Evolutionary conservation across 2,888 invertebrate species (phyloP), one percentile per base, ranked within the genome.

Genomic region (Drosophila emarginata): DNA sequence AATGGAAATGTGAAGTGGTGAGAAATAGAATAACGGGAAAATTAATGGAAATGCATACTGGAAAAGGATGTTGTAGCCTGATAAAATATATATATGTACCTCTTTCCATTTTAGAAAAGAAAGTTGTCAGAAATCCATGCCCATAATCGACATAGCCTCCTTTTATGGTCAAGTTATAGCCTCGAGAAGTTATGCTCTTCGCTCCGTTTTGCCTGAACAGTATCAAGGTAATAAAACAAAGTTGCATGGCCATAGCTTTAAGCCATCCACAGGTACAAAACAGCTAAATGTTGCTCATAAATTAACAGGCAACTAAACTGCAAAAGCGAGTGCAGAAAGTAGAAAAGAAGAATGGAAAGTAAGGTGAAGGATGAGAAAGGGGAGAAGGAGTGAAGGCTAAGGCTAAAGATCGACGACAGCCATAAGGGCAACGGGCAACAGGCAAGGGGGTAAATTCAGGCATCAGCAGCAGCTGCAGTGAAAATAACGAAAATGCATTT

Each of bases 401-500:
- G 71, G 74, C 75, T 74, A 74, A 70, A 74, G 75, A 65, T 65
- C 66, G 71, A 62, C 71, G 66, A 65, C 64, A 62, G 59, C 70
- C 57, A 73, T 74, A 74, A 32, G 32, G 40, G n/a, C 37, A n/a
- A 37, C 37, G 68, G 74, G 64, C 73, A 69, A 74, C 73, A 74
- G 64, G 57, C 66, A 37, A 37, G 32, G 28, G 60, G 18, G 52
- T 54, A 56, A 64, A 32, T 32, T 32, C 39, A 40, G 54, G 64
- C 59, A 63, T 2, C 32, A 32, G 9, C 32, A 85, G 78, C 91
- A 90, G 90, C 91, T 90, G 90, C 86, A 88, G 77, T 78, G 85
- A 80, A 90, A 89, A 83, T 84, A 89, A 90, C 88, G 89, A 89
- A 91, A 90, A 90, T 90, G 90, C 91, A 90, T 90, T 90, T 89